Evolutionary conservation across 2,888 invertebrate genomes (phyloP).

Genomic region (Phytoseiulus persimilis): DNA sequence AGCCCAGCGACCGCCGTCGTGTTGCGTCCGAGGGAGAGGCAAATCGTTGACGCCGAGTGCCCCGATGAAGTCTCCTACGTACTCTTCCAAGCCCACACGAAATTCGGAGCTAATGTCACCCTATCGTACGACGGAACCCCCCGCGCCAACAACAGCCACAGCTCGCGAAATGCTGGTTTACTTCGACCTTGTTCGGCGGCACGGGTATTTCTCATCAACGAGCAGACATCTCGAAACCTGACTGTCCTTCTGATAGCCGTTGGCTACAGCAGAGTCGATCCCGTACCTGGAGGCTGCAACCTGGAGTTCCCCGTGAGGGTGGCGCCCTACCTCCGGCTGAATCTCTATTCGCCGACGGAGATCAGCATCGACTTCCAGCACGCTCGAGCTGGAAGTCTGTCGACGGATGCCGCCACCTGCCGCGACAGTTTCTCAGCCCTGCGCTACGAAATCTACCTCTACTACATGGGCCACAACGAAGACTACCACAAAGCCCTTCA

Average conservation of each 20-base stretch:
- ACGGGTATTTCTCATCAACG: not conserved
- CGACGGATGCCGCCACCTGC: not conserved
- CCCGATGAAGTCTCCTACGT: constrained; percentile 8
- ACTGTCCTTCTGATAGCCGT: constrained; percentile 21
- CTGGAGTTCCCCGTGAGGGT: constrained; percentile 8
- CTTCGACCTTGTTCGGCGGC: not conserved
- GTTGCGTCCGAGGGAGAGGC: not conserved
- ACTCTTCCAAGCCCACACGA: constrained; percentile 23
- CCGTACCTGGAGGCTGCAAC: constrained; percentile 6
- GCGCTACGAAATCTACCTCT: constrained; percentile 26
- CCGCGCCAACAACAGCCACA: constrained; percentile 12
- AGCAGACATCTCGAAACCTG: not conserved
- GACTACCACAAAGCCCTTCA: constrained; percentile 34
- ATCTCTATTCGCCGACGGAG: constrained; percentile 24
- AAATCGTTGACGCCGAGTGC: constrained; percentile 15
- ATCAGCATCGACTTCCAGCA: constrained; percentile 32
- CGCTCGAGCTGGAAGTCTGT: not conserved
- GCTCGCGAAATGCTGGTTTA: constrained; percentile 21
- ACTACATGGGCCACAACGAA: constrained; percentile 18
- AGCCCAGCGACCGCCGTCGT: constrained; percentile 17
- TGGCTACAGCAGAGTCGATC: constrained; percentile 18
- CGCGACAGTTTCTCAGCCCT: constrained; percentile 8
- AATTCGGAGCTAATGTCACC: constrained; percentile 14
- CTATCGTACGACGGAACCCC: constrained; percentile 12
- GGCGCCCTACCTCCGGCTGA: constrained; percentile 10